Evolutionary conservation across 2,888 invertebrate genomes (phyloP).

Genomic region (Plagiodera versicolora): DNA sequence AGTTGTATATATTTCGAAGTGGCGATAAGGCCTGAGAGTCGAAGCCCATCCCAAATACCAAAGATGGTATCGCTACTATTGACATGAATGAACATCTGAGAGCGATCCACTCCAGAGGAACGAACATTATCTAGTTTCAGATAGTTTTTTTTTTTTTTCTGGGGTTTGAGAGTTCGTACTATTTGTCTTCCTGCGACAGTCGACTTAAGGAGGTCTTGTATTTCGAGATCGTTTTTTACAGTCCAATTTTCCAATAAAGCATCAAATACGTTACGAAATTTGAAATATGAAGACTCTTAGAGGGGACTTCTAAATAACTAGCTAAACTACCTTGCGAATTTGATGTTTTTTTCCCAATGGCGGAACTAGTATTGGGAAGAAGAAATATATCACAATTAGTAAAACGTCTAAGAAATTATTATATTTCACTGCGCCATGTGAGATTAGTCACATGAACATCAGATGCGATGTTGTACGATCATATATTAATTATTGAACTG

Average conservation of each 20-base stretch:
- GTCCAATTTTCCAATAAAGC: neutral
- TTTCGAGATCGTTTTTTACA: neutral
- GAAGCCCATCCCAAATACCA: slow-evolving; percentile 41
- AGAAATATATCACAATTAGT: no score
- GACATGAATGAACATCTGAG: slow-evolving; percentile 43
- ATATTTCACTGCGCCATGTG: no score
- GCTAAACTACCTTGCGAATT: no score
- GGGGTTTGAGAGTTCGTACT: slow-evolving; percentile 16
- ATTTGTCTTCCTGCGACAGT: slow-evolving; percentile 18
- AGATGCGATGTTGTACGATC: no score
- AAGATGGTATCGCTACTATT: slow-evolving; percentile 40
- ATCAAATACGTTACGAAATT: no score
- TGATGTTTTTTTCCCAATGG: no score
- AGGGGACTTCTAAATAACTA: no score
- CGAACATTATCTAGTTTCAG: slow-evolving; percentile 35
- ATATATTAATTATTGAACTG: no score
- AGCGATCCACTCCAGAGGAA: slow-evolving; percentile 35
- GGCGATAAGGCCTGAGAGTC: slow-evolving; percentile 12
- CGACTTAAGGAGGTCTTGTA: neutral
- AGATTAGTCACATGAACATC: no score
- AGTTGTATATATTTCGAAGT: slow-evolving; percentile 18
- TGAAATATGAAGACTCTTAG: no score
- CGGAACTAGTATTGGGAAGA: no score
- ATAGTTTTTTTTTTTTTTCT: slow-evolving; percentile 27
- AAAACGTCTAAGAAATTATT: no score